Percentiles rank a stretch among this genome's conserved stretches.
phyloP scores from a whole-genome alignment of 2,113 vertebrate genomes.

The Paraplagusia blochii region DNA sequence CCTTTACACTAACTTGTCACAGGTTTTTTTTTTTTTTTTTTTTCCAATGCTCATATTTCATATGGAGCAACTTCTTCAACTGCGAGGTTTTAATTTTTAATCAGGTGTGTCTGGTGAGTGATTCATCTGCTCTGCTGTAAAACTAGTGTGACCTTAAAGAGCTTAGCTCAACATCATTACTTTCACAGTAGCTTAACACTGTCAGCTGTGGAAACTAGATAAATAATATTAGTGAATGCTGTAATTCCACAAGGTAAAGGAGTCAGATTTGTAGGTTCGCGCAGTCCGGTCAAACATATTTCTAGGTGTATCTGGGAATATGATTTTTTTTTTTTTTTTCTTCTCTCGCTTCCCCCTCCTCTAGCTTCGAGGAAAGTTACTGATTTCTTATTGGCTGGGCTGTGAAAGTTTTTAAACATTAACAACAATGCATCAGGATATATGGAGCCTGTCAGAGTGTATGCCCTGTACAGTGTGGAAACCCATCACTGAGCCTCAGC shows the following conservation, averaged over 20 bases:
- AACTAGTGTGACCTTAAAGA: slow-evolving; percentile 67
- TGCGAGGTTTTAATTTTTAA: slow-evolving; percentile 60
- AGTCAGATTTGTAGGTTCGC: slow-evolving; percentile 43
- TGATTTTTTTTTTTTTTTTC: slow-evolving; percentile 21
- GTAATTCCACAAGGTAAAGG: slow-evolving; percentile 24
- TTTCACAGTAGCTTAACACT: slow-evolving; percentile 54
- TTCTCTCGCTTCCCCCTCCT: slow-evolving; percentile 41
- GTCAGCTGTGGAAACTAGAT: slow-evolving; percentile 66
- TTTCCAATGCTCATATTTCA: slow-evolving; percentile 36
- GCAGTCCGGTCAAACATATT: slow-evolving; percentile 39
- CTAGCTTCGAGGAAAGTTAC: slow-evolving; percentile 53
- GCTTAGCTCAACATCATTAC: slow-evolving; percentile 61
- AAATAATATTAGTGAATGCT: slow-evolving; percentile 60
- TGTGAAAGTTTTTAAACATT: slow-evolving; percentile 74
- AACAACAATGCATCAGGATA: slow-evolving; percentile 69
- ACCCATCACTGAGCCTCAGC: slow-evolving; percentile 57
- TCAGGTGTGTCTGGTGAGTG: slow-evolving; percentile 59
- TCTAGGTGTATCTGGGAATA: slow-evolving; percentile 23
- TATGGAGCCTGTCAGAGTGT: slow-evolving; percentile 61
- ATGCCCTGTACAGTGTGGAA: slow-evolving; percentile 37
- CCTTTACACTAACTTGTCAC: slow-evolving; percentile 50
- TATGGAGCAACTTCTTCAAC: slow-evolving; percentile 28
- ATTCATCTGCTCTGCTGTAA: slow-evolving; percentile 60
- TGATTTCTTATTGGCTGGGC: slow-evolving; percentile 47
- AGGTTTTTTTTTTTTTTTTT: slow-evolving; percentile 21